Percentiles rank a stretch among this genome's conserved stretches.
phyloP scores from a whole-genome alignment of 2,797 vertebrate species.

The Coregonus sp. region DNA sequence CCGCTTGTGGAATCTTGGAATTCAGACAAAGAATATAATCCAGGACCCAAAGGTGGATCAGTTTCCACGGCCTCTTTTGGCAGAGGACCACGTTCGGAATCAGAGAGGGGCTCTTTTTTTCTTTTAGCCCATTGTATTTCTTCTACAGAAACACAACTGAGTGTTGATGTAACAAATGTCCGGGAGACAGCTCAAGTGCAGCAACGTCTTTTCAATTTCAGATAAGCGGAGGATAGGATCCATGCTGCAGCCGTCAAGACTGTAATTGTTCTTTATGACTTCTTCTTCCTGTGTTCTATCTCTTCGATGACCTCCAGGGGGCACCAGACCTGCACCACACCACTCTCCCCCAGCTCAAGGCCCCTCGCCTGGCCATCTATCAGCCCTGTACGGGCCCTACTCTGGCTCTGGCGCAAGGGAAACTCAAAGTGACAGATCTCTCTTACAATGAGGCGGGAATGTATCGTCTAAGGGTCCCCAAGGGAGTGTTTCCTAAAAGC shows the following conservation, averaged over 20 bases:
- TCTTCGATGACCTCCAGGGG: no score
- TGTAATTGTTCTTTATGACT: not conserved
- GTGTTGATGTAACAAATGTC: slow-evolving; percentile 37
- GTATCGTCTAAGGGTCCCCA: slow-evolving; percentile 25
- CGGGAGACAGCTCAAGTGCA: slow-evolving; percentile 37
- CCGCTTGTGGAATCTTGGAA: slow-evolving; percentile 40
- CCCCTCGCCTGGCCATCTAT: no score
- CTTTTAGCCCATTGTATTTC: slow-evolving; percentile 11
- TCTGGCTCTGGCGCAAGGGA: slow-evolving; percentile 5
- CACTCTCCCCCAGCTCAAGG: no score
- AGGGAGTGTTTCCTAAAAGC: slow-evolving; percentile 11
- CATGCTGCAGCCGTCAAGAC: slow-evolving; percentile 19
- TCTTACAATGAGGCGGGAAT: slow-evolving; percentile 28
- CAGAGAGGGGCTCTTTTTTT: not conserved
- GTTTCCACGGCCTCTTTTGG: slow-evolving; percentile 38
- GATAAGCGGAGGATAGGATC: slow-evolving; percentile 24
- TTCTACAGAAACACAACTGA: slow-evolving; percentile 32
- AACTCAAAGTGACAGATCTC: slow-evolving; percentile 39
- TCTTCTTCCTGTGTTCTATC: no score
- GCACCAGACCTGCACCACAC: no score
- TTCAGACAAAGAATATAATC: slow-evolving; percentile 46
- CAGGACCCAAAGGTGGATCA: slow-evolving; percentile 40
- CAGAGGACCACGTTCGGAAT: slow-evolving; percentile 3
- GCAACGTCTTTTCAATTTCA: slow-evolving; percentile 34
- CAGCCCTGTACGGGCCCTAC: no score